Evolutionary conservation across 2,113 vertebrate species (phyloP).

Genomic region (Oxyruncus cristatus): DNA sequence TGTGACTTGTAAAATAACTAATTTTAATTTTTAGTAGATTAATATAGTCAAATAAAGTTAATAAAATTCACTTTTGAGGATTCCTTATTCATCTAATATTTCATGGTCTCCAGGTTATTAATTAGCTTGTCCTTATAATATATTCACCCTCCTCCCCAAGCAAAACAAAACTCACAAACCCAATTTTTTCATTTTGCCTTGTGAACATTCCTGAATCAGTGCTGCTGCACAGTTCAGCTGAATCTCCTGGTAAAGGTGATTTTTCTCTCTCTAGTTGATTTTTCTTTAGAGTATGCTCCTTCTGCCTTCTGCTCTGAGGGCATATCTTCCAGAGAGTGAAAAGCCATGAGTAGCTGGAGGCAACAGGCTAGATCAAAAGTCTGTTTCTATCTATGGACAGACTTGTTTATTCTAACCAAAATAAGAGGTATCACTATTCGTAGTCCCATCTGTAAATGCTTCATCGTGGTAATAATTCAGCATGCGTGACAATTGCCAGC

Average conservation of each 20-base stretch:
- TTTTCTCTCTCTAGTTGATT: not conserved
- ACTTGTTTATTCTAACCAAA: not conserved
- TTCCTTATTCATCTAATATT: not conserved
- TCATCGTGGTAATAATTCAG: not conserved
- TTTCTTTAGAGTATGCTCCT: not conserved
- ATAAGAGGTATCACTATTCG: not conserved
- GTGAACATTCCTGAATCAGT: not conserved
- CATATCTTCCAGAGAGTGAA: not conserved
- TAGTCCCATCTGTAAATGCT: not conserved
- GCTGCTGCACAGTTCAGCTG: not conserved
- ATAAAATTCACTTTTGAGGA: not conserved
- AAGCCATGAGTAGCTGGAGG: not conserved
- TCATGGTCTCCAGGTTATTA: not conserved
- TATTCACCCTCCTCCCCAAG: fast-evolving
- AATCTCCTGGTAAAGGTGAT: not conserved
- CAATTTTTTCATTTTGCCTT: not conserved
- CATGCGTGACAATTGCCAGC: not conserved
- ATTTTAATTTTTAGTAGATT: not conserved
- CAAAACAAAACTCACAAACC: not conserved
- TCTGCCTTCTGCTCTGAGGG: not conserved
- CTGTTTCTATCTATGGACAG: not conserved
- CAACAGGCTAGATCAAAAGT: not conserved
- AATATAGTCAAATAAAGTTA: not conserved
- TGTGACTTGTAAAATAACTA: not conserved
- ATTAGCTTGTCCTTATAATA: not conserved